Percentiles rank a stretch among this genome's conserved stretches.
These are phyloP conservation scores for Dipus sagitta DNA, from an alignment of 2,797 vertebrate genomes.

Conservation along the genomic window DNA sequence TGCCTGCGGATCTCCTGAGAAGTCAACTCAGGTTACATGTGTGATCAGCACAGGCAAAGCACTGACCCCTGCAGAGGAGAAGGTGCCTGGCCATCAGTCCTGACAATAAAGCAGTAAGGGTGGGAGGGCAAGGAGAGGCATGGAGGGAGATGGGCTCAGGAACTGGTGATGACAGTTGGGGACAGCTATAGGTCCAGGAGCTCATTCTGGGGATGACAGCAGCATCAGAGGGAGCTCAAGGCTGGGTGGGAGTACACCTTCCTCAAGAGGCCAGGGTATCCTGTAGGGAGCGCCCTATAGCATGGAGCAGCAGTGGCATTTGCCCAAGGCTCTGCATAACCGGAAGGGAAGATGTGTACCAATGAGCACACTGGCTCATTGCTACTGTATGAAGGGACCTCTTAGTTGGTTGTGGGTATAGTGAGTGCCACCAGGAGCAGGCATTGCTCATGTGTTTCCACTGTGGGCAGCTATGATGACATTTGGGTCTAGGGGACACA, in stretches of 20 bases:
- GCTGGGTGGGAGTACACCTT: neutral
- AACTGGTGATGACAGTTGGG: accelerated
- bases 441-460: neutral
- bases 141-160: neutral
- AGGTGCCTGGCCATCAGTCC: neutral
- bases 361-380: too few relatives aligned
- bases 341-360: neutral
- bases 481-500: neutral
- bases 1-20: neutral
- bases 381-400: neutral
- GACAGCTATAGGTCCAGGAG: too few relatives aligned
- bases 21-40: neutral
- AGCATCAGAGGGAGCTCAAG: neutral
- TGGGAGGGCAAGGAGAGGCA: neutral
- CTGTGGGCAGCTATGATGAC: accelerated
- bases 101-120: neutral
- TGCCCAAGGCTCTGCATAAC: neutral
- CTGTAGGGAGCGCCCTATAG: neutral
- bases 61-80: neutral
- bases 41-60: neutral
- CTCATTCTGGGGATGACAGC: neutral
- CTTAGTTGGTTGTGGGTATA: accelerated
- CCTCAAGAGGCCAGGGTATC: neutral
- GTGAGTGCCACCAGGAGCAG: too few relatives aligned
- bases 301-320: neutral